These are phyloP conservation scores for Callipepla californica DNA, from an alignment of 2,113 vertebrate species.

Conservation along the genomic window DNA sequence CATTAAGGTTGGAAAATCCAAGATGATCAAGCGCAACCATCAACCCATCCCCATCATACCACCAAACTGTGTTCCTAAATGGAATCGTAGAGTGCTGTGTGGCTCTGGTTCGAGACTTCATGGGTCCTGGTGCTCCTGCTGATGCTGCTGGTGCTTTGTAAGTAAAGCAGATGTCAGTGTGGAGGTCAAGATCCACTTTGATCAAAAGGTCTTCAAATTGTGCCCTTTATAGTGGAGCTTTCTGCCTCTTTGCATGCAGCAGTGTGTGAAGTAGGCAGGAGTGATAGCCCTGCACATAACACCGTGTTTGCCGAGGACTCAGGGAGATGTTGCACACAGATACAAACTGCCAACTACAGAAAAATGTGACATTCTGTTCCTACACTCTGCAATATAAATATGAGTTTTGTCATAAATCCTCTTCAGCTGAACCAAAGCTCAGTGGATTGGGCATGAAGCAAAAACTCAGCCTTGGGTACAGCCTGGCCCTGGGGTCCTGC, in stretches of 20 bases:
- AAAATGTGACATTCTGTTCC: conserved; percentile 8
- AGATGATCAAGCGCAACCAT: no score
- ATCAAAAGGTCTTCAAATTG: rapidly evolving
- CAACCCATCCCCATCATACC: no score
- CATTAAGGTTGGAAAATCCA: no score
- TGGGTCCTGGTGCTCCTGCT: not conserved
- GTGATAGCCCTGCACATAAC: rapidly evolving
- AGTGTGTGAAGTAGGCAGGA: not conserved
- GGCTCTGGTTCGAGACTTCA: no score
- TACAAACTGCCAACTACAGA: not conserved
- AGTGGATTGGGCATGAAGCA: not conserved
- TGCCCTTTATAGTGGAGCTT: not conserved
- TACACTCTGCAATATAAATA: not conserved
- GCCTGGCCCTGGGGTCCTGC: rapidly evolving
- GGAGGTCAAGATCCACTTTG: not conserved
- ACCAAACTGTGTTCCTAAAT: not conserved
- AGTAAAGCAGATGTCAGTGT: not conserved
- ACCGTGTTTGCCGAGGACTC: not conserved
- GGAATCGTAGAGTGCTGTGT: not conserved
- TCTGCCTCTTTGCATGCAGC: not conserved
- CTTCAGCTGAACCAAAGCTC: not conserved
- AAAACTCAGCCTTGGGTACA: not conserved
- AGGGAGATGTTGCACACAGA: rapidly evolving
- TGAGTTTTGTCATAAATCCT: not conserved
- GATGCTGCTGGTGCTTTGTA: not conserved